Evolutionary conservation across 2,888 invertebrate species (phyloP).

Genomic region (Brenthis ino): DNA sequence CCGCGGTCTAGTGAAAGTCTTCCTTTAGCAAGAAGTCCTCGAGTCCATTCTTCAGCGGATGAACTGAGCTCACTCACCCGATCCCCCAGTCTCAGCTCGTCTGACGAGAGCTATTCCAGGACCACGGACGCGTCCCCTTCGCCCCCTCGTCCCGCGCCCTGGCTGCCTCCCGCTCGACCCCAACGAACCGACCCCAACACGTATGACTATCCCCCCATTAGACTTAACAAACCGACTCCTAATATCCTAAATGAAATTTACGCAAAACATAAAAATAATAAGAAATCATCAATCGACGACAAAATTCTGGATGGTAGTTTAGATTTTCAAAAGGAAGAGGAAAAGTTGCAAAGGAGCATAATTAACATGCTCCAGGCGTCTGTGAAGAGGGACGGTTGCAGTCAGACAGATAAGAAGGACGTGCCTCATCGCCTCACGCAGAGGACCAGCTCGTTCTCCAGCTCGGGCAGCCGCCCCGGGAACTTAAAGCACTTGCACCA

Average conservation of each 20-base stretch:
- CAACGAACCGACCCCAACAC: constrained; percentile 81
- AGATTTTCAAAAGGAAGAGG: constrained; percentile 74
- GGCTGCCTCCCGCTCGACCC: constrained; percentile 72
- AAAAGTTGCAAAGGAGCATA: constrained; percentile 75
- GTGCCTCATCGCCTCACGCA: constrained; percentile 65
- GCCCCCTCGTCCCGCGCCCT: constrained; percentile 80
- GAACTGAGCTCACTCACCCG: constrained; percentile 91
- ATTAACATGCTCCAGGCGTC: constrained; percentile 80
- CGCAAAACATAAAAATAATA: constrained; percentile 68
- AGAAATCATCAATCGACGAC: constrained; percentile 69
- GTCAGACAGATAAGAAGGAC: constrained; percentile 86
- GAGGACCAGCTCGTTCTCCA: constrained; percentile 78
- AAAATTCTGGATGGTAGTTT: constrained; percentile 66
- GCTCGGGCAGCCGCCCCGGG: constrained; percentile 75
- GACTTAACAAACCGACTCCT: constrained; percentile 64
- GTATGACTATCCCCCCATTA: constrained; percentile 83
- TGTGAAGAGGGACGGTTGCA: constrained; percentile 84
- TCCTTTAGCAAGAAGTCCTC: constrained; percentile 80
- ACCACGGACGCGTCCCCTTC: constrained; percentile 88
- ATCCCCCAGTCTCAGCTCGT: constrained; percentile 91
- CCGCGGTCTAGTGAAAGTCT: constrained; percentile 87
- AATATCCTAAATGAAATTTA: constrained; percentile 70
- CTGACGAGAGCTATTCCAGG: constrained; percentile 92
- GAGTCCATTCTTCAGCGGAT: constrained; percentile 90
- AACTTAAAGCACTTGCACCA: constrained; percentile 81